These are phyloP conservation scores for Pandion haliaetus DNA, from an alignment of 2,113 vertebrate genomes.

Conservation along the genomic window DNA sequence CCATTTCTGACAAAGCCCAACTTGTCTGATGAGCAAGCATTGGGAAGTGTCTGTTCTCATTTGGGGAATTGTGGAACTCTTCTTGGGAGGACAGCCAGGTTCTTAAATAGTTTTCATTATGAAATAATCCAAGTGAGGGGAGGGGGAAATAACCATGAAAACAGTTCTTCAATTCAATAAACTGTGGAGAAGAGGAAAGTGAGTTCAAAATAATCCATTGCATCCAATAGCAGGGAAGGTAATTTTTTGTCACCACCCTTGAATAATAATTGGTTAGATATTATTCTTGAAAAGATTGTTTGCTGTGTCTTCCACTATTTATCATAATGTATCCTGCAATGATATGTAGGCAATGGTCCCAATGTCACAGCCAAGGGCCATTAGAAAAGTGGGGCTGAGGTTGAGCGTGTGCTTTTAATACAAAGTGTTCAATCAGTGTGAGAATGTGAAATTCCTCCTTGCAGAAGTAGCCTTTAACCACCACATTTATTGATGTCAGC, in stretches of 20 bases:
- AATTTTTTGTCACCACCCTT: not conserved
- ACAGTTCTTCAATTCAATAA: not conserved
- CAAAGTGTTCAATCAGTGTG: not conserved
- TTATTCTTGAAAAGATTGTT: not conserved
- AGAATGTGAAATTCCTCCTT: not conserved
- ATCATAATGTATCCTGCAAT: too few species aligned
- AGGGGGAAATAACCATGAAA: not conserved
- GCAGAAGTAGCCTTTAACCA: not conserved
- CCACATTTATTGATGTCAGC: not conserved
- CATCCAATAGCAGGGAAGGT: not conserved
- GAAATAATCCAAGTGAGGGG: not conserved
- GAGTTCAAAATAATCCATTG: not conserved
- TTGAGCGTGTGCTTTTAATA: not conserved
- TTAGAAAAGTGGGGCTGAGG: fast-evolving
- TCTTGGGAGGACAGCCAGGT: not conserved
- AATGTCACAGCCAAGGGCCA: fast-evolving
- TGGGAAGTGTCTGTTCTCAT: not conserved
- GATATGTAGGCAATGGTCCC: fast-evolving
- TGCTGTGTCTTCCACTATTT: not conserved
- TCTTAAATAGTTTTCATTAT: fast-evolving
- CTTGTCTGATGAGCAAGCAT: not conserved
- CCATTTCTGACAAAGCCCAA: not conserved
- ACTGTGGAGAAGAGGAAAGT: fast-evolving
- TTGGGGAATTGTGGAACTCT: not conserved
- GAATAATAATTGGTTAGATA: not conserved